phyloP scores from a whole-genome alignment of 2,797 vertebrate species.

The Hephaestus fuliginosus region DNA sequence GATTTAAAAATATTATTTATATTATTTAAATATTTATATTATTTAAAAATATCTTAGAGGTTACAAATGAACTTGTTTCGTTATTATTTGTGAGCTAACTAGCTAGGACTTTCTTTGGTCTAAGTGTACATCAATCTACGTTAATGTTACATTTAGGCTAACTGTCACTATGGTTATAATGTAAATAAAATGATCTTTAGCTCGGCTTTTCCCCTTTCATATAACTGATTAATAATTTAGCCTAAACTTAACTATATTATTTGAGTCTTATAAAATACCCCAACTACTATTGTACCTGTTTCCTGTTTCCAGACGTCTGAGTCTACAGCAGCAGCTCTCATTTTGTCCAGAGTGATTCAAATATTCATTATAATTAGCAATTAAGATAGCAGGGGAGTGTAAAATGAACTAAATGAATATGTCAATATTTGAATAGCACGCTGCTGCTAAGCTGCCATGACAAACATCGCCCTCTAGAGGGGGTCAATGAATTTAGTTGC shows the following conservation, averaged over 20 bases:
- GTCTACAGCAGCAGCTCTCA: not conserved
- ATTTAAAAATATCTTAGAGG: no score
- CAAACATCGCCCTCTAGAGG: not conserved
- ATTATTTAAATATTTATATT: no score
- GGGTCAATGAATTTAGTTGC: not conserved
- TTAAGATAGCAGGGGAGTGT: not conserved
- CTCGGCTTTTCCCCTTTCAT: not conserved
- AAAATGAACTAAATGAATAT: not conserved
- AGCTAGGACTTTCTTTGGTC: not conserved
- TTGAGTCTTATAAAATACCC: not conserved
- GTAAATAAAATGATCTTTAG: not conserved
- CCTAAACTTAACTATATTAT: not conserved
- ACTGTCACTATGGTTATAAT: not conserved
- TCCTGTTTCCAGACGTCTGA: not conserved
- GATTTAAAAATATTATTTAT: no score
- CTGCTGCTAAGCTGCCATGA: not conserved
- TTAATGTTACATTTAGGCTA: not conserved
- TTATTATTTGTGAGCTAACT: not conserved
- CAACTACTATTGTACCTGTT: not conserved
- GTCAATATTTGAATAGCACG: not conserved
- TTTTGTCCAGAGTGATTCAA: not conserved
- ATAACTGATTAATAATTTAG: not conserved
- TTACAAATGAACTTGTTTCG: not conserved
- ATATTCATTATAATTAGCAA: not conserved
- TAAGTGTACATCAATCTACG: not conserved